A percentile compares a stretch with the other conserved stretches of the same genome.
Evolutionary conservation across 2,888 invertebrate species (phyloP).

Genomic region (Schrankia costaestrigalis): DNA sequence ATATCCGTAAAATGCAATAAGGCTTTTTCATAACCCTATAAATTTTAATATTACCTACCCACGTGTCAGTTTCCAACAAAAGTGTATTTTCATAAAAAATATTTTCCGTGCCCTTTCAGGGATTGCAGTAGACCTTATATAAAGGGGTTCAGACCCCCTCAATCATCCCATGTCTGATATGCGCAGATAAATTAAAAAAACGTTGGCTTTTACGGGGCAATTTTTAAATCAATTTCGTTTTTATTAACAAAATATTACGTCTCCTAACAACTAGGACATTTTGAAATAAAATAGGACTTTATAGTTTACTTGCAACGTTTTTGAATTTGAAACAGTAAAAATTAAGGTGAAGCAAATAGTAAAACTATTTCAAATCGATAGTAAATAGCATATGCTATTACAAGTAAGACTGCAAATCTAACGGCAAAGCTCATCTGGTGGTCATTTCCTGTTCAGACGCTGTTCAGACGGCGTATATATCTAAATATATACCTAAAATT

Average conservation of each 20-base stretch:
- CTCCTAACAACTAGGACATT: too few species aligned
- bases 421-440: constrained; percentile 64
- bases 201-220: neutral
- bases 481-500: constrained; percentile 38
- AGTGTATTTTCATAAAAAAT: constrained; percentile 33
- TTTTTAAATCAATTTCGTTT: too few species aligned
- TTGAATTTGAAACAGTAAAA: too few species aligned
- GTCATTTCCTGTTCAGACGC: constrained; percentile 70
- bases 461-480: constrained; percentile 53
- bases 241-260: too few species aligned
- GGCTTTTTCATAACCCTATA: constrained; percentile 17
- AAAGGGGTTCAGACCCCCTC: constrained; percentile 22
- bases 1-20: neutral
- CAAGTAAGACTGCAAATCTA: constrained; percentile 26
- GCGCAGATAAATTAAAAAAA: constrained; percentile 20
- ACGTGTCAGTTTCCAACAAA: constrained; percentile 29
- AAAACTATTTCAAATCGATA: too few species aligned
- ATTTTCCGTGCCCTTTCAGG: constrained; percentile 20
- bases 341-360: too few species aligned
- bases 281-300: too few species aligned
- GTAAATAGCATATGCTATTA: neutral
- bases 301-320: too few species aligned
- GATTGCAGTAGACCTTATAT: constrained; percentile 18
- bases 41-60: constrained; percentile 31
- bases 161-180: constrained; percentile 26